A percentile compares a stretch with the other conserved stretches of the same genome.
These are phyloP conservation scores for Sminthurinus aureus DNA, from an alignment of 2,888 invertebrate species.

Conservation along the genomic window DNA sequence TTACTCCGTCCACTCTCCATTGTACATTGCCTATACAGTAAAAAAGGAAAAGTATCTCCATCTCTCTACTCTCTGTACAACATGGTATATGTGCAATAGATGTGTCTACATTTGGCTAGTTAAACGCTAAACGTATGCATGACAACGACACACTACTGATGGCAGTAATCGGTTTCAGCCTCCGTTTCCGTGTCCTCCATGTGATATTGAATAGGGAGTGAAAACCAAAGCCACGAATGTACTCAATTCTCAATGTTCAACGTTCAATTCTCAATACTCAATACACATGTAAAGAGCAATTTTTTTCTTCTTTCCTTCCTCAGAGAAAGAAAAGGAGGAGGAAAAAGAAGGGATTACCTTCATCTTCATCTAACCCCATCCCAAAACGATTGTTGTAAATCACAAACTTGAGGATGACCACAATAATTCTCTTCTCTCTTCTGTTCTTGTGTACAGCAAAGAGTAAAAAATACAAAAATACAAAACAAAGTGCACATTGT, in stretches of 20 bases:
- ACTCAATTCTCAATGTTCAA: conserved; percentile 3
- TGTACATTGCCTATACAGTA: background rate
- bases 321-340: background rate
- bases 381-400: conserved; percentile 19
- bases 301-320: background rate
- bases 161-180: background rate
- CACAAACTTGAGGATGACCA: background rate
- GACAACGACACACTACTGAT: background rate
- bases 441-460: background rate
- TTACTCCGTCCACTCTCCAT: background rate
- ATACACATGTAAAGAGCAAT: background rate
- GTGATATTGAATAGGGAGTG: background rate
- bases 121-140: background rate
- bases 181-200: background rate
- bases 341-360: conserved; percentile 10
- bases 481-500: too few relatives aligned
- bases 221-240: background rate
- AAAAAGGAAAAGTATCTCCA: background rate
- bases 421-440: background rate
- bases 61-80: background rate
- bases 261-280: conserved; percentile 2
- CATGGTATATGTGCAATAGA: background rate
- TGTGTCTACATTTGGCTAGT: background rate
- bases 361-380: conserved; percentile 15
- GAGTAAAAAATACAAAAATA: background rate